Base-by-base conservation (phyloP, 2,888 invertebrate genomes). In the Erebia palarica region DNA sequence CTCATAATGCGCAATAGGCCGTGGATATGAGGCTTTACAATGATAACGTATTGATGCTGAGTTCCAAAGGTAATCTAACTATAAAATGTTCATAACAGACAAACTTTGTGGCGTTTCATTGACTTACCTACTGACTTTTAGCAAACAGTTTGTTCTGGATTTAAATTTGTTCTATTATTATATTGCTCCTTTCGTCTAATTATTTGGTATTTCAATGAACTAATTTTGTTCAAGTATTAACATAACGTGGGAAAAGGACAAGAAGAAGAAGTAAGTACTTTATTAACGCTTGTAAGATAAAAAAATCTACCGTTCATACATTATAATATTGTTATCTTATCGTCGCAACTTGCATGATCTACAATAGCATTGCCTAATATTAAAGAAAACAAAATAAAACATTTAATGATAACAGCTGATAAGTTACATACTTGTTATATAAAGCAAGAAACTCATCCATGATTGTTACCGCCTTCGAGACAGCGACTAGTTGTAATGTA, bases 301-400 rank as follows among this genome's bases (percentile, higher is more conserved):
- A 63, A 49, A 21, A 14, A 47, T 63, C 63, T 63, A 18, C 16
- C 47, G 13, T 21, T 49, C 21, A 14, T 57, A 42, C 36, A n/a
- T 60, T 27, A 60, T n/a, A 63, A 58, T 67, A 63, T 36, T 36
- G 36, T 36, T 7, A 36, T 59, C 60, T 68, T 68, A 68, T 68
- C 68, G 42, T 42, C 57, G 10, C 58, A 14, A 57, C 11, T 36
- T 7, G 36, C 36, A 36, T 36, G 44, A 55, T 65, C 65, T 55
- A 44, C n/a, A 14, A 65, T 44, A 8, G 4, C 42, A 53, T 57
- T 44, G 65, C 44, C 14, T 66, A 57, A 58, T 57, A 55, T 66
- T 57, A 66, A 57, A 18, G 44, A 66, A 66, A 58, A 57, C 58
- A 47, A 9, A 66, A 66, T 66, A 57, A 55, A 44, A 47, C 57